Evolutionary conservation across 2,797 vertebrate genomes (phyloP).

Genomic region (Acanthis flammea): DNA sequence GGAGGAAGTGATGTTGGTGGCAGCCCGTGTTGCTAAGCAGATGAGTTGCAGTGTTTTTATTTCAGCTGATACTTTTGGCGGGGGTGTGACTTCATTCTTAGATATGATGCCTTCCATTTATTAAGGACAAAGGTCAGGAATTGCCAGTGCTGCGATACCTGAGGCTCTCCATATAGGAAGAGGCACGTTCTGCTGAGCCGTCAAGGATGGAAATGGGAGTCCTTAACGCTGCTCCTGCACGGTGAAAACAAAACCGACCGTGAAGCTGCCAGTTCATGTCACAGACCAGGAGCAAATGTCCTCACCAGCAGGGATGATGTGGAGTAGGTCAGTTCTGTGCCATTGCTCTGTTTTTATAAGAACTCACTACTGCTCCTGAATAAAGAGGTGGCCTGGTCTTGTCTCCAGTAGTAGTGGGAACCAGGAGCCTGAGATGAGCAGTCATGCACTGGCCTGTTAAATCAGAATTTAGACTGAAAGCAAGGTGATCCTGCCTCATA

Average conservation of each 20-base stretch:
- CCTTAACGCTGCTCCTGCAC: neutral
- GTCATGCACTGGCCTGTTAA: neutral
- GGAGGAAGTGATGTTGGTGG: constrained; percentile 47
- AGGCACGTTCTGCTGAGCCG: neutral
- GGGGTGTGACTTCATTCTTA: constrained; percentile 37
- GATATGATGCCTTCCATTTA: constrained; percentile 23
- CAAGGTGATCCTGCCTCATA: neutral
- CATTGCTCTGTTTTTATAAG: neutral
- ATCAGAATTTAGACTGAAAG: neutral
- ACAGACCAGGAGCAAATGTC: neutral
- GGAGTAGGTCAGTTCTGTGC: neutral
- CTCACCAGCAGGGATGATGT: neutral
- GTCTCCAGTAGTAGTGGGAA: neutral
- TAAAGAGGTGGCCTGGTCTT: neutral
- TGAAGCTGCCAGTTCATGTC: neutral
- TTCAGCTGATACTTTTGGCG: constrained; percentile 27
- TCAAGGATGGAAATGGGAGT: neutral
- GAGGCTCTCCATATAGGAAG: neutral
- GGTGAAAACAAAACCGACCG: neutral
- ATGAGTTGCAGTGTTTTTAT: neutral
- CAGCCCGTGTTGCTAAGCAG: constrained; percentile 47
- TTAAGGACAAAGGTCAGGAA: constrained; percentile 53
- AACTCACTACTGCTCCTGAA: neutral
- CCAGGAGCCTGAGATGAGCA: neutral
- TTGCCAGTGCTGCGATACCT: neutral